Evolutionary conservation across 2,113 vertebrate species (phyloP), one percentile per base, ranked within the genome.

Genomic region (Poicephalus meyeri): DNA sequence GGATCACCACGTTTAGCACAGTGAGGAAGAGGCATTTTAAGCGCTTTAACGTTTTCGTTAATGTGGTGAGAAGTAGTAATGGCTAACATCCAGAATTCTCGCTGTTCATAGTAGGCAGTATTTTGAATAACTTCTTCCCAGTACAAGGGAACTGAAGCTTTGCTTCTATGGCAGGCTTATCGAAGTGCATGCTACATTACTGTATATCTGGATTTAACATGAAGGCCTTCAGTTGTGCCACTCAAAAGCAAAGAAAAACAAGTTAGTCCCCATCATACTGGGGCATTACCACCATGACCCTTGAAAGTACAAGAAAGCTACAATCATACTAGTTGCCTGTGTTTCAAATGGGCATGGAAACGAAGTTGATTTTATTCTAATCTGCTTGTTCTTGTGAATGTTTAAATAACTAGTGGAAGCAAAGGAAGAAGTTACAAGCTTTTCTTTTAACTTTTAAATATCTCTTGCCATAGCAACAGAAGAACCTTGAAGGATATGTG

Each of bases 401-500:
- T 46, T 65, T 76, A 55, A 68, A 10, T 88, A 87, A 37, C 24
- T 71, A 16, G 47, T 3, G 28, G 7, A 49, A 68, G 23, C 28
- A 14, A 71, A 35, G 16, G 37, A 63, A 56, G 21, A 84, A 81
- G 21, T 58, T 44, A 23, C 3, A 25, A 58, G 10, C 24, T 60
- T 72, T 61, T 50, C 5, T 76, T 91, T 66, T 69, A 70, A 72
- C 25, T 61, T 52, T 18, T 28, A 4, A 77, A 49, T 74, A n/a
- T 84, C 19, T 95, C 35, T 80, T 96, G 21, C 16, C 41, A 87
- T 96, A 99, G 99, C 99, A 99, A 98, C 99, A 99, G 98, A 99
- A 99, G 97, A 99, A 99, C 97, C 99, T 99, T 98, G 99, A 99
- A 98, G 99, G 99, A 98, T 99, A 99, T 95, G 99, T 99, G 97